Percentiles rank a stretch among this genome's conserved stretches.
Conservation (phyloP, 1,140 invertebrate genomes). For the Drosophila sproati region DNA sequence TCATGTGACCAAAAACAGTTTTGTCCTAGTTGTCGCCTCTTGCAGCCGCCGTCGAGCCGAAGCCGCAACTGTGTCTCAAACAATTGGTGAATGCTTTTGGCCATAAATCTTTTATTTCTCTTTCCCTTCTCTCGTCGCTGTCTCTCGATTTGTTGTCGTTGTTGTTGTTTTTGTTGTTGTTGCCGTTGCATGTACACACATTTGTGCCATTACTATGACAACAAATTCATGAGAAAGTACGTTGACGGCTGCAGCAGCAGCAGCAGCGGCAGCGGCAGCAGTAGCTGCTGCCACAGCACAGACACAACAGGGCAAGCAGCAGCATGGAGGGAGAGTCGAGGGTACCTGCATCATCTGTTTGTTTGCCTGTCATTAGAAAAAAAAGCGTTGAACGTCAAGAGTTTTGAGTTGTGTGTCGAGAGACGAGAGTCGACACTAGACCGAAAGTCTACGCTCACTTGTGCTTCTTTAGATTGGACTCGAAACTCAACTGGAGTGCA, state of each 20-base stretch:
- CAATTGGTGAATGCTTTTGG: constrained; percentile 76
- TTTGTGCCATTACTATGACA: constrained; percentile 59
- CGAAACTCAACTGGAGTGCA: constrained; percentile 80
- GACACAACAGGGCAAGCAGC: not conserved
- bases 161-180: constrained; percentile 8
- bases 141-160: constrained; percentile 33
- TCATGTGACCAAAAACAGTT: constrained; percentile 82
- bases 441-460: constrained; percentile 80
- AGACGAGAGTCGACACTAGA: constrained; percentile 68
- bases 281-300: constrained; percentile 44
- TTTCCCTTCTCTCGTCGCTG: constrained; percentile 20
- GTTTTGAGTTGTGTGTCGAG: constrained; percentile 44
- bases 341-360: constrained; percentile 66
- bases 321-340: not conserved
- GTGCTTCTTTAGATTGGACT: constrained; percentile 82
- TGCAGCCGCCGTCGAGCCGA: constrained; percentile 31
- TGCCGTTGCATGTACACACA: constrained; percentile 45
- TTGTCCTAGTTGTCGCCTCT: constrained; percentile 79
- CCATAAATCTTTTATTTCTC: constrained; percentile 76
- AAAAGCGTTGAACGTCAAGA: constrained; percentile 56
- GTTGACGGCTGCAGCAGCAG: constrained; percentile 24
- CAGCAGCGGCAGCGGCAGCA: constrained; percentile 36
- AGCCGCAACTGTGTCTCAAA: constrained; percentile 43
- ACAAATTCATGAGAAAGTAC: constrained; percentile 77
- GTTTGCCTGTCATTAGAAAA: constrained; percentile 81